Conservation (phyloP, 2,113 vertebrate species). For the Atlantisia rogersi region DNA sequence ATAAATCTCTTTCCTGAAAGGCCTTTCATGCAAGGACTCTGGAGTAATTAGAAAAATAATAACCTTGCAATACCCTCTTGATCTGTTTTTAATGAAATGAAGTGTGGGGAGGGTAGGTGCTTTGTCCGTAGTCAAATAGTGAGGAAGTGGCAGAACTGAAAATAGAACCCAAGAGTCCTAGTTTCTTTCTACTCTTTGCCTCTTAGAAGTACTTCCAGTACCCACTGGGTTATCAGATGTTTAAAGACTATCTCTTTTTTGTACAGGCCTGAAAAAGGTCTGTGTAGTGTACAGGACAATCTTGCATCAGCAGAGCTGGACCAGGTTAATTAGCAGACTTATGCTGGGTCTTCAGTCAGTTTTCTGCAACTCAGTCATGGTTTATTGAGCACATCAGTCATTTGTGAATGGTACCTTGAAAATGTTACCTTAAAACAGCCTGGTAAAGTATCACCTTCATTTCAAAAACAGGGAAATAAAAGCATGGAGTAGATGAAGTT, state of each 20-base stretch:
- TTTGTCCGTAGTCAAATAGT: conserved; percentile 47
- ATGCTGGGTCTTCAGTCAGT: not conserved
- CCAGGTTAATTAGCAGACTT: conserved; percentile 26
- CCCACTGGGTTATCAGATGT: not conserved
- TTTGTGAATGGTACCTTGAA: not conserved
- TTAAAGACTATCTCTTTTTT: not conserved
- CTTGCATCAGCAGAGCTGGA: not conserved
- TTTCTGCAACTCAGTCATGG: not conserved
- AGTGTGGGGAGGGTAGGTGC: not conserved
- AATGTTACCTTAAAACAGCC: not conserved
- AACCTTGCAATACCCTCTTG: conserved; percentile 47
- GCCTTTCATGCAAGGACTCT: conserved; percentile 42
- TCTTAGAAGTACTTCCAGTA: not conserved
- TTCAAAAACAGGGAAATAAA: not conserved
- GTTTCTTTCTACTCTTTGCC: not conserved
- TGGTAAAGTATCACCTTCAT: not conserved
- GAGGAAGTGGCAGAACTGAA: conserved; percentile 25
- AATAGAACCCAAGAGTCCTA: conserved; percentile 14
- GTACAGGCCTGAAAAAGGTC: not conserved
- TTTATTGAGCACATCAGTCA: not conserved
- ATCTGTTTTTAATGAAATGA: conserved; percentile 58
- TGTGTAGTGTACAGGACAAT: not conserved
- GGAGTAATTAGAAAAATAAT: conserved; percentile 68
- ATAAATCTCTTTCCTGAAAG: conserved; percentile 44
- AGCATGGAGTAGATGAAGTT: not conserved